Percentiles rank a stretch among this genome's conserved stretches.
Evolutionary conservation across 2,113 vertebrate genomes (phyloP).

Genomic region (Raja brachyura): DNA sequence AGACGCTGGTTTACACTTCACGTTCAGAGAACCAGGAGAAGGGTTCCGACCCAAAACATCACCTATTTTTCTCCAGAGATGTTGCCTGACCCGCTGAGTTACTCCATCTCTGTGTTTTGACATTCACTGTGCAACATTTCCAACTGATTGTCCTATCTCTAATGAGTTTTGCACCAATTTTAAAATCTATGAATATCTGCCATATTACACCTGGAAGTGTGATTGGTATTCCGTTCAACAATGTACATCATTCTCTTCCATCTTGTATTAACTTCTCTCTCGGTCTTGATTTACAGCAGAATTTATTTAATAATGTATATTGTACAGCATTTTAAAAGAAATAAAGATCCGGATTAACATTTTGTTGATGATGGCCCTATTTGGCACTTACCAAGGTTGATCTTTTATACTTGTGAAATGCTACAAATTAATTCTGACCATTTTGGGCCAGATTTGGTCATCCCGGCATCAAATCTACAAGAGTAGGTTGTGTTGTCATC

Average conservation of each 20-base stretch:
- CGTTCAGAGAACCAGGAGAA: no score
- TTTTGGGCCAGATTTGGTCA: no score
- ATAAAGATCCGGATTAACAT: conserved; percentile 1
- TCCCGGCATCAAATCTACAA: no score
- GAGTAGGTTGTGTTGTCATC: no score
- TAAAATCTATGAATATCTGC: not conserved
- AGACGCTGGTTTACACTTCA: no score
- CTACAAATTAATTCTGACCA: no score
- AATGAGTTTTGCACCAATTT: not conserved
- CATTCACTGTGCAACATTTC: not conserved
- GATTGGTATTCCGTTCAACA: not conserved
- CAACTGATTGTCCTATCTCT: not conserved
- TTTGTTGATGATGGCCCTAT: not conserved
- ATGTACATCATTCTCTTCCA: not conserved
- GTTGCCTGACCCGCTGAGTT: no score
- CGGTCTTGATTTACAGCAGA: not conserved
- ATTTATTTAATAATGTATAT: conserved; percentile 5
- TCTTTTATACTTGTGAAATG: no score
- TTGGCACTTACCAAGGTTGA: no score
- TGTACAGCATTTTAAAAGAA: not conserved
- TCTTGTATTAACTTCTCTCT: not conserved
- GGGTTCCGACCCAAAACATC: no score
- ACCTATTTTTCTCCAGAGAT: no score
- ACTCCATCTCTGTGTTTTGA: not conserved
- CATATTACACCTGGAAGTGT: not conserved